Evolutionary conservation across 2,797 vertebrate species (phyloP).

Genomic region (Eremophila alpestris): DNA sequence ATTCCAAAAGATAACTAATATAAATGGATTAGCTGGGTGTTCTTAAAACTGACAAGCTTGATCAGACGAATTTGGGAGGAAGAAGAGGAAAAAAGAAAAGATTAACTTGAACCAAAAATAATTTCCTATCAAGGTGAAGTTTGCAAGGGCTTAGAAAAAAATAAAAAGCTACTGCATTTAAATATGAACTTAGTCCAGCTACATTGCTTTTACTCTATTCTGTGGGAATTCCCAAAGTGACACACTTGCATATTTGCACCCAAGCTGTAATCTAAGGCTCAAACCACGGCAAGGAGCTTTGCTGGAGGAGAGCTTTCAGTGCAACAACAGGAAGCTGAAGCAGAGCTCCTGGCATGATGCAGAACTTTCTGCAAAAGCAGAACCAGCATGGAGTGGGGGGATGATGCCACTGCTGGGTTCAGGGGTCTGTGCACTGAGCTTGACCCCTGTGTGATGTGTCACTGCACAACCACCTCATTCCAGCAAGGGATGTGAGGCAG

Average conservation of each 20-base stretch:
- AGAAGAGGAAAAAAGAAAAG: background rate
- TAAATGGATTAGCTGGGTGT: background rate
- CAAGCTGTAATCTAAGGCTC: background rate
- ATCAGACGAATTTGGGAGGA: background rate
- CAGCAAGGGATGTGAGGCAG: background rate
- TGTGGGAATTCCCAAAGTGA: background rate
- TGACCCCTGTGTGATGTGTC: background rate
- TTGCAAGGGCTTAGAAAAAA: background rate
- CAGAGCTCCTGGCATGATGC: background rate
- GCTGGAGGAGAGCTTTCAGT: background rate
- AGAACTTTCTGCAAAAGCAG: background rate
- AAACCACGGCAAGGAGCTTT: background rate
- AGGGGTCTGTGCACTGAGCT: background rate
- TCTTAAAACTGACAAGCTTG: background rate
- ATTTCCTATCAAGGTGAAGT: background rate
- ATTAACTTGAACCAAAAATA: background rate
- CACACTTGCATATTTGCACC: background rate
- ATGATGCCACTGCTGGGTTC: fast-evolving
- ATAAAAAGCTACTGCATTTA: background rate
- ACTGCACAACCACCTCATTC: fast-evolving
- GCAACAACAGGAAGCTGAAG: background rate
- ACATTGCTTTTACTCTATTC: background rate
- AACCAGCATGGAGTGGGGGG: background rate
- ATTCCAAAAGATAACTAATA: background rate
- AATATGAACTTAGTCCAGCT: background rate